Conservation (phyloP, 2,797 vertebrate species). For the Streptopelia turtur region DNA sequence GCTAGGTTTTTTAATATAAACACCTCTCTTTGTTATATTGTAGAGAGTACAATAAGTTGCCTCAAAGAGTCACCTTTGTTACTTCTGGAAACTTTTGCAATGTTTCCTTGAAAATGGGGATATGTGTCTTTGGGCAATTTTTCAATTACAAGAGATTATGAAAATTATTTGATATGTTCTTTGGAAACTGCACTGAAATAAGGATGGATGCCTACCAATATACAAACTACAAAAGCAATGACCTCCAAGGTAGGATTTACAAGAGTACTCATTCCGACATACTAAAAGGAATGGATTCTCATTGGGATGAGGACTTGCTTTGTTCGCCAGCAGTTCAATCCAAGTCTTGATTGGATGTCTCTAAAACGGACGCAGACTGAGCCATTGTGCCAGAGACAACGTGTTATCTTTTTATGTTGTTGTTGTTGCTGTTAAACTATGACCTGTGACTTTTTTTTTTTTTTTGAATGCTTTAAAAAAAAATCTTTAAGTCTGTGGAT, state of each 20-base stretch:
- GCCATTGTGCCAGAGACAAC: slow-evolving; percentile 83
- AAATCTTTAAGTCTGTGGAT: slow-evolving; percentile 84
- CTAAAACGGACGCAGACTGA: slow-evolving; percentile 78
- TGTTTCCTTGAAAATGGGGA: slow-evolving; percentile 80
- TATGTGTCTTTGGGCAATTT: slow-evolving; percentile 78
- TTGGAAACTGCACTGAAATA: slow-evolving; percentile 75
- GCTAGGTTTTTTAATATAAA: slow-evolving; percentile 75
- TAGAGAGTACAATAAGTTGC: slow-evolving; percentile 80
- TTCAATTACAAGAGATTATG: slow-evolving; percentile 75
- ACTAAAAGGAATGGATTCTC: slow-evolving; percentile 76
- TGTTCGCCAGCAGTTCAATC: slow-evolving; percentile 78
- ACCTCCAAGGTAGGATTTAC: slow-evolving; percentile 74
- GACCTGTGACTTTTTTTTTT: slow-evolving; percentile 82
- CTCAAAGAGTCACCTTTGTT: slow-evolving; percentile 80
- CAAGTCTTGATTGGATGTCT: slow-evolving; percentile 79
- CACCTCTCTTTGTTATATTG: slow-evolving; percentile 80
- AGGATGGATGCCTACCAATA: slow-evolving; percentile 73
- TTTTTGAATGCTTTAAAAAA: slow-evolving; percentile 85
- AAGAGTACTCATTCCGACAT: slow-evolving; percentile 69
- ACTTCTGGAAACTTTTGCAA: slow-evolving; percentile 80
- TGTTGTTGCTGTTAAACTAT: slow-evolving; percentile 86
- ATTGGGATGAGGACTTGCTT: slow-evolving; percentile 75
- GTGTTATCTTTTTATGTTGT: slow-evolving; percentile 83
- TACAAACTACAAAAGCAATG: slow-evolving; percentile 75
- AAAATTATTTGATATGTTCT: slow-evolving; percentile 79